A percentile compares a stretch with the other conserved stretches of the same genome.
phyloP scores from a whole-genome alignment of 2,888 invertebrate species.

The Melangyna quadrimaculata region DNA sequence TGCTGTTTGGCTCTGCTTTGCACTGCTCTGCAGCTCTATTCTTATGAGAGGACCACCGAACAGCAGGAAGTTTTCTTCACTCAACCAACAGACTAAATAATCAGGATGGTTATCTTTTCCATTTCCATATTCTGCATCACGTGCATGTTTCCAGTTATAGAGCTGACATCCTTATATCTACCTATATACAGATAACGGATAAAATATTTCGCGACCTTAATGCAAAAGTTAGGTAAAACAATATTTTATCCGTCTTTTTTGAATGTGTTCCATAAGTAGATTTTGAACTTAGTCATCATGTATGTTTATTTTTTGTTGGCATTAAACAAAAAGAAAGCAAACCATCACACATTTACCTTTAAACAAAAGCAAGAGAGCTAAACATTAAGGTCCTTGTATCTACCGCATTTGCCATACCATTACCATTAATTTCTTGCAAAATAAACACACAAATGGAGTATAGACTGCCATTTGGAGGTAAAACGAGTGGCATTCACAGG shows the following conservation, averaged over 20 bases:
- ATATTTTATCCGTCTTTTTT: conserved; percentile 10
- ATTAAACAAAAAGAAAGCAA: neutral
- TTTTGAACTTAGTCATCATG: conserved; percentile 49
- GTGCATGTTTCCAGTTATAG: conserved; percentile 28
- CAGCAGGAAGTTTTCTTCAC: conserved; percentile 5
- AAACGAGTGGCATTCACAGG: conserved; percentile 31
- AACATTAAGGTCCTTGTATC: conserved; percentile 30
- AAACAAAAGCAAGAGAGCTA: neutral
- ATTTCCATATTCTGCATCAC: conserved; percentile 24
- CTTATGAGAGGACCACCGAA: neutral
- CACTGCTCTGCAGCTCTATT: neutral
- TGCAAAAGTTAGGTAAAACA: conserved; percentile 66
- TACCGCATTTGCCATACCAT: conserved; percentile 50
- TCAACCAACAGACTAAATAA: neutral
- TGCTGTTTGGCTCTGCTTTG: neutral
- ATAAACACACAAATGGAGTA: conserved; percentile 49
- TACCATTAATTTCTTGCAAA: conserved; percentile 43
- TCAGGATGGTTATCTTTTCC: conserved; percentile 24
- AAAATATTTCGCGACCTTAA: conserved; percentile 57
- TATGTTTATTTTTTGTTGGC: conserved; percentile 1
- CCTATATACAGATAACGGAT: neutral
- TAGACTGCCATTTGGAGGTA: conserved; percentile 23
- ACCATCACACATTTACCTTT: neutral
- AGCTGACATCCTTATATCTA: neutral
- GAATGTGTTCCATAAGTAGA: conserved; percentile 26